Evolutionary conservation across 2,888 invertebrate species (phyloP).

Genomic region (Caenorhabditis afra): DNA sequence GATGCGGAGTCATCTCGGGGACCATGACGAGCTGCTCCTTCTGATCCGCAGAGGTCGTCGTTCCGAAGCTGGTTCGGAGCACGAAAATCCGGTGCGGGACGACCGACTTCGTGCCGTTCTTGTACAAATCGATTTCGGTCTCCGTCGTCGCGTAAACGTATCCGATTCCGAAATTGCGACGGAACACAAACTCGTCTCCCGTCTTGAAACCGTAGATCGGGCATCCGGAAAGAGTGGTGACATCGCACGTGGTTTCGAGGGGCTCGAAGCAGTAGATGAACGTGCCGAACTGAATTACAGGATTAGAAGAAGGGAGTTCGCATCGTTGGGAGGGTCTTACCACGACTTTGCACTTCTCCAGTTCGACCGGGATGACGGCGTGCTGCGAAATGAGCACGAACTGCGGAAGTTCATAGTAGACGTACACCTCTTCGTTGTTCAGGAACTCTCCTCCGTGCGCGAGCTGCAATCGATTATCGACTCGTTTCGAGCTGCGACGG

Average conservation of each 20-base stretch:
- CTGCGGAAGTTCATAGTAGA: conserved; percentile 66
- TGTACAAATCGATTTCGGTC: conserved; percentile 52
- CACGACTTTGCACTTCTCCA: conserved; percentile 68
- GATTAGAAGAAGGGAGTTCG: not conserved
- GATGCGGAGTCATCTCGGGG: conserved; percentile 57
- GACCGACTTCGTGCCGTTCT: conserved; percentile 56
- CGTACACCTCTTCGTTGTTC: conserved; percentile 65
- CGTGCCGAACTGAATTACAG: conserved; percentile 63
- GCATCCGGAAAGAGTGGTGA: conserved; percentile 60
- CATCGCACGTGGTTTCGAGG: conserved; percentile 57
- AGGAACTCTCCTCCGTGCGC: conserved; percentile 66
- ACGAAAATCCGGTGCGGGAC: conserved; percentile 60
- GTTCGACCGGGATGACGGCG: conserved; percentile 59
- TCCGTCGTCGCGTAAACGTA: conserved; percentile 61
- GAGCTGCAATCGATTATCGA: conserved; percentile 47
- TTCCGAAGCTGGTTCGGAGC: conserved; percentile 42
- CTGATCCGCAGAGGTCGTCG: not conserved
- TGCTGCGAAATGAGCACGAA: conserved; percentile 62
- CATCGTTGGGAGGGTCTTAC: conserved; percentile 26
- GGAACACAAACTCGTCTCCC: conserved; percentile 58
- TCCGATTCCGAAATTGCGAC: conserved; percentile 60
- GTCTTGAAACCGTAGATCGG: conserved; percentile 57
- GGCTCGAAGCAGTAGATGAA: conserved; percentile 69
- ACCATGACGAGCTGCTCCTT: conserved; percentile 22
- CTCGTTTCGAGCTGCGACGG: no score